A percentile compares a stretch with the other conserved stretches of the same genome.
These are phyloP conservation scores for Tenodera sinensis DNA, from an alignment of 2,888 invertebrate species.

Conservation along the genomic window DNA sequence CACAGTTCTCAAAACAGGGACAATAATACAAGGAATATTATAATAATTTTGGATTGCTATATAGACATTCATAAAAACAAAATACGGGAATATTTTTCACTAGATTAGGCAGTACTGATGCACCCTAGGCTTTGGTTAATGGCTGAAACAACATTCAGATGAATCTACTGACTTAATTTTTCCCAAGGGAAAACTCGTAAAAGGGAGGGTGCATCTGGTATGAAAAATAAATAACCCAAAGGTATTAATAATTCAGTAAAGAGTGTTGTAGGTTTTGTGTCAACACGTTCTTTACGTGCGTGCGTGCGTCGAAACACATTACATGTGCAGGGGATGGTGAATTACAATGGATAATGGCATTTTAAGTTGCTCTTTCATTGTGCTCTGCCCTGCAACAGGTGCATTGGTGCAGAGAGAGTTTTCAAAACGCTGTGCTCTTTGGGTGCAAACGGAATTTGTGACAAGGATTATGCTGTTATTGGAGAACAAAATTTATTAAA, in stretches of 20 bases:
- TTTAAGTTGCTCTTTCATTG: background rate
- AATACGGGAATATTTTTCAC: background rate
- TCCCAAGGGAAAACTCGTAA: background rate
- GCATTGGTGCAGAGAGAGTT: background rate
- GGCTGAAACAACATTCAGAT: background rate
- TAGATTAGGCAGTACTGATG: background rate
- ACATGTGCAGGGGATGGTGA: background rate
- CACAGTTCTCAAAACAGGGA: no score
- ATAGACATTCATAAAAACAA: background rate
- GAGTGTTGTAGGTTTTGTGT: background rate
- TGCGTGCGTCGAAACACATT: background rate
- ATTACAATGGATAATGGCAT: background rate
- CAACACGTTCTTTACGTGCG: conserved; percentile 4
- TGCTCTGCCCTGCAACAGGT: background rate
- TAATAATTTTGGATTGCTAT: background rate
- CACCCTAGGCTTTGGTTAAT: background rate
- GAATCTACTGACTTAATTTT: background rate
- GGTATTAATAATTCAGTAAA: conserved; percentile 7
- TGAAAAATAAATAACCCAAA: background rate
- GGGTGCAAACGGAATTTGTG: no score
- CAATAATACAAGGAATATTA: no score
- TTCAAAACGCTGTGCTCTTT: no score
- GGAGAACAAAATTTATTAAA: no score
- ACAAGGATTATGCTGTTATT: no score
- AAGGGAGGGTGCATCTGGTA: background rate